Evolutionary conservation across 2,113 vertebrate genomes (phyloP), one percentile per base, ranked within the genome.

Genomic region (Calyptomena viridis): DNA sequence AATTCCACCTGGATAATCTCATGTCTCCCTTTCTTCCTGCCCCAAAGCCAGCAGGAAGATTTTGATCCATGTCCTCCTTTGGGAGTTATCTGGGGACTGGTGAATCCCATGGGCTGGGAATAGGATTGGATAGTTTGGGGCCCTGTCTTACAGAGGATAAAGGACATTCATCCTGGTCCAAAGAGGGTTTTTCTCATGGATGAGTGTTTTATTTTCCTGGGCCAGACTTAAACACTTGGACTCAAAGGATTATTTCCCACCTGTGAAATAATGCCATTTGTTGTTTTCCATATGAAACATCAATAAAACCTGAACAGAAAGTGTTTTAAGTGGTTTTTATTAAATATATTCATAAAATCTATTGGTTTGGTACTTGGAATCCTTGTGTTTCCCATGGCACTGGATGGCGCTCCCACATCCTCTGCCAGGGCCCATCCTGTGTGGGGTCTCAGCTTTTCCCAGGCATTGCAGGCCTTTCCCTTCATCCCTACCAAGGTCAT

Each of bases 361-460:
- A 1, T 18, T 12, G 22, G 18, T 40, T 19, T 14, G 11, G 17
- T 44, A 13, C 30, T 37, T 1, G 7, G 27, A 23, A 44, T 44
- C 37, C 40, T 44, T 50, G n/a, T 14, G 2, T 22, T 80, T n/a
- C 33, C 30, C 30, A 5, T 0, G 0, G 33, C 0, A 0, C 14
- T 20, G 40, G 46, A 5, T 3, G 3, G 9, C 19, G 40, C n/a
- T 64, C 8, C 69, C 23, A 40, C 40, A 33, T 18, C 68, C 44
- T 55, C 58, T 53, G 1, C 22, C 11, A 0, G 42, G 8, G 28
- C 12, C 78, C 60, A 17, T 24, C 47, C 5, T 1, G 0, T 5
- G 0, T 3, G 25, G 5, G 23, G 5, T 52, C 46, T 80, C 64
- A 37, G 68, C 18, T 76, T 66, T 85, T 42, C 17, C 3, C 2